Evolutionary conservation across 2,797 vertebrate species (phyloP).

Genomic region (Paramormyrops hopkinsi): DNA sequence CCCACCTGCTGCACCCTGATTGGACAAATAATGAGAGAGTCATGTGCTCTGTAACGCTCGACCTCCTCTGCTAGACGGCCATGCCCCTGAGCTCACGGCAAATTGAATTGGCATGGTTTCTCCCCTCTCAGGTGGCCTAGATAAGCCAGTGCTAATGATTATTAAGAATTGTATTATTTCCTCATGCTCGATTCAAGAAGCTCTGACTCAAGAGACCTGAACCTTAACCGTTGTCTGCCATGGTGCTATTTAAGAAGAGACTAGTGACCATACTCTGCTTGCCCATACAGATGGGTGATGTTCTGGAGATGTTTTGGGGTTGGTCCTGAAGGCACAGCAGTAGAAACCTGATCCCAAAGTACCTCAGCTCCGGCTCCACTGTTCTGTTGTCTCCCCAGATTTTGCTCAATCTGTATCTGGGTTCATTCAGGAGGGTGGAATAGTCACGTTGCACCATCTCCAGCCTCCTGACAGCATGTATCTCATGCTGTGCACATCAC

Average conservation of each 20-base stretch:
- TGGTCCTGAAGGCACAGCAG: background rate
- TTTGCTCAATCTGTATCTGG: background rate
- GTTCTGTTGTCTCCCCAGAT: background rate
- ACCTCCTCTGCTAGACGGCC: background rate
- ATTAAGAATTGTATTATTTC: constrained; percentile 7
- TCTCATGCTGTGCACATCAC: background rate
- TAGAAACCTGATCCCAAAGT: background rate
- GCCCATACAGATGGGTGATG: background rate
- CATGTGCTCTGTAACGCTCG: background rate
- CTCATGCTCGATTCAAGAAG: background rate
- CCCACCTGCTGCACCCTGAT: background rate
- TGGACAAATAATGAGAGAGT: background rate
- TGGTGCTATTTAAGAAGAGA: background rate
- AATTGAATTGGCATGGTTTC: background rate
- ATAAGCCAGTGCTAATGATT: background rate
- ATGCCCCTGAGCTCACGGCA: background rate
- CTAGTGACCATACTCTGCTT: background rate
- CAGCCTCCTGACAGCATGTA: background rate
- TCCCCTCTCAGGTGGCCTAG: background rate
- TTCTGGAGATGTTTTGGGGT: background rate
- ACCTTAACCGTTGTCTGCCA: background rate
- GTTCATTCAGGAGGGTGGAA: background rate
- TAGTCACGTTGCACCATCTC: background rate
- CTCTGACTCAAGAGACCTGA: background rate
- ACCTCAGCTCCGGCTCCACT: background rate